Conservation (phyloP, 2,888 invertebrate species). For the Tenthredo scrophulariae region DNA sequence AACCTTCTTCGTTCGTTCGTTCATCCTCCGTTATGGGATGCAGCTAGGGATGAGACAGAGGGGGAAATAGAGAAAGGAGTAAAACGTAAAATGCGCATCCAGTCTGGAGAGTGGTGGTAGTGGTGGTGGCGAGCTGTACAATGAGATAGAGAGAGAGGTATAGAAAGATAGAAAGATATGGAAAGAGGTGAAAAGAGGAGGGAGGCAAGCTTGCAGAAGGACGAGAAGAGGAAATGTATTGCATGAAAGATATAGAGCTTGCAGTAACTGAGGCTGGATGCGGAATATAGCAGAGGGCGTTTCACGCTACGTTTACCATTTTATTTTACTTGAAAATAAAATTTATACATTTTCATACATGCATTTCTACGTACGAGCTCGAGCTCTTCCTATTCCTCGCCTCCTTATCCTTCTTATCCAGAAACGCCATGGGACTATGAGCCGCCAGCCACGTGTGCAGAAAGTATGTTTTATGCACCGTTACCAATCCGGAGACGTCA, state of each 20-base stretch:
- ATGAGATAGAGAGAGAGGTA: neutral
- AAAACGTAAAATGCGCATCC: conserved; percentile 45
- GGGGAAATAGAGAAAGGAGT: conserved; percentile 24
- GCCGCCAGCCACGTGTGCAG: neutral
- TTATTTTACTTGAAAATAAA: conserved; percentile 71
- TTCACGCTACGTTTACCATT: conserved; percentile 74
- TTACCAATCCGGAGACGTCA: neutral
- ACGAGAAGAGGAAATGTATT: conserved; percentile 45
- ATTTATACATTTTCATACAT: conserved; percentile 46
- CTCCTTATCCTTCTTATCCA: neutral
- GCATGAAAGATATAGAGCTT: conserved; percentile 45
- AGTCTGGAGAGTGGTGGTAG: neutral
- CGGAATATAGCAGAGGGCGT: conserved; percentile 65
- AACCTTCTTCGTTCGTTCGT: conserved; percentile 26
- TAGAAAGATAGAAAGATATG: neutral
- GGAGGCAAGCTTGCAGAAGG: neutral
- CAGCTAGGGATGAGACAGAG: neutral
- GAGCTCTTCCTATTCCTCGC: neutral
- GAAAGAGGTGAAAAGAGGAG: neutral
- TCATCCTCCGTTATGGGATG: conserved; percentile 11
- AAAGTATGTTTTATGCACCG: neutral
- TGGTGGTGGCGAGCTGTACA: neutral
- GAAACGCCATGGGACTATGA: neutral
- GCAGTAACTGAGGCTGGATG: conserved; percentile 44
- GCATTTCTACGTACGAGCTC: conserved; percentile 12